Conservation (phyloP, 2,113 vertebrate genomes). For the Triplophysa tibetana region DNA sequence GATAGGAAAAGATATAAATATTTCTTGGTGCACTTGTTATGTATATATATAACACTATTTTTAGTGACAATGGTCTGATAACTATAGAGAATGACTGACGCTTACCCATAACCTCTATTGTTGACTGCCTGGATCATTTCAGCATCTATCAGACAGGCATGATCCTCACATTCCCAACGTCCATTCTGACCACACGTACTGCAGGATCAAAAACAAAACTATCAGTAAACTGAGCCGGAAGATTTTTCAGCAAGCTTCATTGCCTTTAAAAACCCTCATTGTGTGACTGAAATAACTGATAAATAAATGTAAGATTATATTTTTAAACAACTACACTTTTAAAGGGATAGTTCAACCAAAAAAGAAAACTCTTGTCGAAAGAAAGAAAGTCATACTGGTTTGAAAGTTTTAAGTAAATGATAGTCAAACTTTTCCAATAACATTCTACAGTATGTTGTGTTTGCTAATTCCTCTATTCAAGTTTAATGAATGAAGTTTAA, state of each 20-base stretch:
- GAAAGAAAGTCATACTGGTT: no score
- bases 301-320: background rate
- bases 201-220: conserved; percentile 33
- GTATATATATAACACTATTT: background rate
- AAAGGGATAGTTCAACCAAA: no score
- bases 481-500: no score
- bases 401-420: no score
- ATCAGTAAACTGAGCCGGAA: background rate
- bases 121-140: conserved; percentile 86
- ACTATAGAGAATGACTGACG: conserved; percentile 5
- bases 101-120: conserved; percentile 84
- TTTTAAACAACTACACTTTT: no score
- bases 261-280: background rate
- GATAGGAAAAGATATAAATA: background rate
- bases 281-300: background rate
- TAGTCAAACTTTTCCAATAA: background rate
- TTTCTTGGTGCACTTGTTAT: background rate
- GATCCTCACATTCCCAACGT: conserved; percentile 87
- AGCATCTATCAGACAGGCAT: conserved; percentile 84
- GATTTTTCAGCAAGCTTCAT: background rate
- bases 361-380: no score
- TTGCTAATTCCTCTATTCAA: no score
- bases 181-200: conserved; percentile 84
- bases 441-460: background rate
- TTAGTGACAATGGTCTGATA: background rate